Evolutionary conservation across 2,113 vertebrate genomes (phyloP), one percentile per base, ranked within the genome.

Genomic region (Muntiacus muntjak): DNA sequence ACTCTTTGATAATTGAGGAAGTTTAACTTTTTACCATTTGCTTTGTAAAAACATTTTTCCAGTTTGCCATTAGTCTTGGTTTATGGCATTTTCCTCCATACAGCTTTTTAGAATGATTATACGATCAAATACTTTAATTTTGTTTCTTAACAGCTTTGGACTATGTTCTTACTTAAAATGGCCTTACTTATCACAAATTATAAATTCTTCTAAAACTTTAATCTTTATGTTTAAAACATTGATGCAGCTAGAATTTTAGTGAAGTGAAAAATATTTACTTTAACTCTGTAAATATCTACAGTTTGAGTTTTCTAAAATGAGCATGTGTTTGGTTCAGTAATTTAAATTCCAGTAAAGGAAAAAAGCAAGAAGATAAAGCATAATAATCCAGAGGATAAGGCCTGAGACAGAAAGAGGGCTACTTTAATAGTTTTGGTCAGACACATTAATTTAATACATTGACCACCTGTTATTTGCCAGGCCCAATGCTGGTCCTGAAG

Each of bases 251-350:
- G 76, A 92, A 58, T 21, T 54, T 54, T 92, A 50, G 54, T 88
- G 28, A n/a, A 36, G 47, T 52, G 2, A 83, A 16, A 52, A 64
- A 82, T 88, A 60, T 81, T 87, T 95, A 86, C 19, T 86, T 83
- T 87, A 94, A 84, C 58, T 45, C 90, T 83, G 58, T 21, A 96
- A 52, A 30, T 54, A 92, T 87, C 90, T 93, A 57, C 74, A 71
- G 43, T 55, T 95, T 92, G 62, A 78, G 6, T 83, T 92, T 96
- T 87, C 94, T 78, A 87, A 95, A 96, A 87, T 79, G 2, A 95
- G 50, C 36, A 54, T 33, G 28, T 62, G 7, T 90, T 97, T 90
- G 30, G 58, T 94, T 95, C 76, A 81, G 13, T 58, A 84, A 71
- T 62, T 96, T 84, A 43, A 86, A 95, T 76, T 58, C 30, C 13